phyloP scores from a whole-genome alignment of 2,113 vertebrate species.

The Tragelaphus buxtoni region DNA sequence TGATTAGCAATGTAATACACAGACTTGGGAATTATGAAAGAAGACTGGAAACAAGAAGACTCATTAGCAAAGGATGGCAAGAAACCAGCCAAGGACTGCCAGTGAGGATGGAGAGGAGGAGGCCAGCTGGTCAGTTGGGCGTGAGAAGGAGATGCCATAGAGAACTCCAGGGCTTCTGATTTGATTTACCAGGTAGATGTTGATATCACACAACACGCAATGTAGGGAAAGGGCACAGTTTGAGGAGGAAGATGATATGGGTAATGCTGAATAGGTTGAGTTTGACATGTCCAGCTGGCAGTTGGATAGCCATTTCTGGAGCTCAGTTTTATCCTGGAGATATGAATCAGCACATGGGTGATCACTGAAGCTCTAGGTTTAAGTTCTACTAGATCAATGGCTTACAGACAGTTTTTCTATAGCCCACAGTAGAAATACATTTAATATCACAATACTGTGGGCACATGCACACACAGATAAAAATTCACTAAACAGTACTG shows the following conservation, averaged over 20 bases:
- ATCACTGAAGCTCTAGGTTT: not conserved
- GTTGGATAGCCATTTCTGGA: not conserved
- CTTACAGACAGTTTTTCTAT: not conserved
- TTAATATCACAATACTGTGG: not conserved
- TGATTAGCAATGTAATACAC: not conserved
- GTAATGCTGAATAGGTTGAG: not conserved
- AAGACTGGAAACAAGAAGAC: not conserved
- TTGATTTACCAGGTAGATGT: not conserved
- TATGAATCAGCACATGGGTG: accelerated
- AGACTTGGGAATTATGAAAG: not conserved
- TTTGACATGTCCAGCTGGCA: not conserved
- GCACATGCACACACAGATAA: not conserved
- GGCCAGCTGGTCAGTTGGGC: not conserved
- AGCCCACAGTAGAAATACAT: not conserved
- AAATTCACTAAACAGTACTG: not conserved
- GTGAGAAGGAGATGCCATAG: not conserved
- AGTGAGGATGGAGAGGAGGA: not conserved
- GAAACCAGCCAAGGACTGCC: not conserved
- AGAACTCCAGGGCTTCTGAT: not conserved
- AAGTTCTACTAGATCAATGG: not conserved
- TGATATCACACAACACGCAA: not conserved
- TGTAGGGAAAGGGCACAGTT: not conserved
- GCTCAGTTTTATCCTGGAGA: not conserved
- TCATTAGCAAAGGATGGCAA: not conserved
- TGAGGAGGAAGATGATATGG: not conserved